phyloP scores from a whole-genome alignment of 2,888 invertebrate species.

The Plebejus melissa region DNA sequence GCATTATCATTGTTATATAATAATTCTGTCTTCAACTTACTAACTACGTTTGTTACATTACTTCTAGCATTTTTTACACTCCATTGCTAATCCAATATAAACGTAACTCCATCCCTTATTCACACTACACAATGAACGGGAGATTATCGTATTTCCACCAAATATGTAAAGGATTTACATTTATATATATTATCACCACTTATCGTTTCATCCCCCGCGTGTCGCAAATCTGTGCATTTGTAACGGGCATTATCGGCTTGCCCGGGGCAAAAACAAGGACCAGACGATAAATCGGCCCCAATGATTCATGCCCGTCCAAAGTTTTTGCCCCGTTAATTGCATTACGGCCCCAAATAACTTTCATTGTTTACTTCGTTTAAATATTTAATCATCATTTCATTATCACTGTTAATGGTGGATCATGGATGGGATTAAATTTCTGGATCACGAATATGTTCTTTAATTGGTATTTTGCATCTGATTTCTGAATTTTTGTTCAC shows the following conservation, averaged over 20 bases:
- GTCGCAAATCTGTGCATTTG: slow-evolving; percentile 63
- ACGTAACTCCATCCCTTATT: background rate
- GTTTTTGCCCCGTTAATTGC: slow-evolving; percentile 70
- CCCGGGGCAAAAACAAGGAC: slow-evolving; percentile 64
- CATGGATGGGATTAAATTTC: background rate
- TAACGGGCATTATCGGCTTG: slow-evolving; percentile 60
- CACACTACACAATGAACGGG: background rate
- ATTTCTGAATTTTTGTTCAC: background rate
- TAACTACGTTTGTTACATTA: too few species aligned
- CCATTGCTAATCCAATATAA: background rate
- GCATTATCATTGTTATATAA: too few species aligned
- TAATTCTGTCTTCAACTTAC: too few species aligned
- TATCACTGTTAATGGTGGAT: background rate
- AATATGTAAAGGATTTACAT: slow-evolving; percentile 25
- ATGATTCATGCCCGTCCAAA: slow-evolving; percentile 74
- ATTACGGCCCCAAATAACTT: slow-evolving; percentile 38
- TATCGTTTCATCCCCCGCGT: slow-evolving; percentile 40
- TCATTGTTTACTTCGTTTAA: slow-evolving; percentile 18
- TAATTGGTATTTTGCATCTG: background rate
- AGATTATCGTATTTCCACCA: background rate
- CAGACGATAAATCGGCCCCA: slow-evolving; percentile 66
- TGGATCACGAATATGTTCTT: background rate
- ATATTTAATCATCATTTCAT: slow-evolving; percentile 5
- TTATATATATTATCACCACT: slow-evolving; percentile 28
- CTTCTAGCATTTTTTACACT: background rate